Conservation (phyloP, 2,113 vertebrate species). For the Acrocephalus arundinaceus region DNA sequence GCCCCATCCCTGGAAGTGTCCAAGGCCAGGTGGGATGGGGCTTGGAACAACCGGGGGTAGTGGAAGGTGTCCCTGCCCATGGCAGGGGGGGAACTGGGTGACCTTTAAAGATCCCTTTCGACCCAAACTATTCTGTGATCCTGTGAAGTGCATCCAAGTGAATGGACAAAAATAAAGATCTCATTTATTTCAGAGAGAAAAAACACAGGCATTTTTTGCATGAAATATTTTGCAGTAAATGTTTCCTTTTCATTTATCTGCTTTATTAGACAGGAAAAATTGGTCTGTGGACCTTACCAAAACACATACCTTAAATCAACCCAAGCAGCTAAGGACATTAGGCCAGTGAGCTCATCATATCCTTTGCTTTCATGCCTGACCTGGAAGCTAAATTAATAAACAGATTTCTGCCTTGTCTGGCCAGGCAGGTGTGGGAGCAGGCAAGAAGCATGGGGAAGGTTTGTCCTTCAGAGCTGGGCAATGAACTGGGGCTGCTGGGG, state of each 20-base stretch:
- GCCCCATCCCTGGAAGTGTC: not conserved
- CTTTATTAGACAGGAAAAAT: not conserved
- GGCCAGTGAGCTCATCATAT: not conserved
- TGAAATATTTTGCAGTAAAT: not conserved
- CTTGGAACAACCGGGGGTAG: not conserved
- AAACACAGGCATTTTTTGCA: not conserved
- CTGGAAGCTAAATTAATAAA: not conserved
- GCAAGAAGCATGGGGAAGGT: not conserved
- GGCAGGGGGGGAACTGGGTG: not conserved
- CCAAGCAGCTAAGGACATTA: not conserved
- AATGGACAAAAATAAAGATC: not conserved
- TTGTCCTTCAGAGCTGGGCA: not conserved
- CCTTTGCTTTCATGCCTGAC: not conserved
- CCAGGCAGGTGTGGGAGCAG: not conserved
- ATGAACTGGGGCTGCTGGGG: rapidly evolving
- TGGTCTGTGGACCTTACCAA: not conserved
- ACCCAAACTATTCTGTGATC: not conserved
- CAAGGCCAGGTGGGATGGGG: not conserved
- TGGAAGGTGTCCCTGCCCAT: not conserved
- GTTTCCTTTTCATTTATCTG: not conserved
- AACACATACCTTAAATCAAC: not conserved
- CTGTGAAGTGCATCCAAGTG: not conserved
- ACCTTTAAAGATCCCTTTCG: not conserved
- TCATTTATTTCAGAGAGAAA: not conserved
- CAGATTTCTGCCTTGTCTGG: not conserved